Base-by-base conservation (phyloP, 2,797 vertebrate species). In the Mus caroli region DNA sequence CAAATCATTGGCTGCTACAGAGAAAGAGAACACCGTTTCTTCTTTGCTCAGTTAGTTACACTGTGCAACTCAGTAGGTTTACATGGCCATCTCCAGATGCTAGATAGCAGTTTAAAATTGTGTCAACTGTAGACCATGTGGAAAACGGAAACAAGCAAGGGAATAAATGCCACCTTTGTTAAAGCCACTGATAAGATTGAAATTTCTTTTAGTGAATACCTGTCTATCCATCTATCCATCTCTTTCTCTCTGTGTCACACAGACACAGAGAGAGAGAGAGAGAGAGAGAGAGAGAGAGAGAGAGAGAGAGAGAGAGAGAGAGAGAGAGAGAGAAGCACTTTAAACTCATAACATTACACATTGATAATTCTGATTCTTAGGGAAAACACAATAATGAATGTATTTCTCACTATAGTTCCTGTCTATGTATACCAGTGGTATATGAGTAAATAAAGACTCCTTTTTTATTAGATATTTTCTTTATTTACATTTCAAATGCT, bases 11-110 rank as follows among this genome's bases (percentile, higher is more conserved):
- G 34, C 20, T 43, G 46, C 28, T 19, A 17, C 7, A 60, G 37
- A 73, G 34, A 54, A 90, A 78, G 67, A 78, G 13, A 11, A n/a
- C 64, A 37, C 34, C 50, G 22, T 91, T 89, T 96, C n/a, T 80
- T 9, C 50, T 85, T 54, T 77, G 46, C 75, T 60, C 40, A 37
- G 7, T 79, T 93, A 54, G 5, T 69, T 79, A 26, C 83, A 62
- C 52, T 88, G 3, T 58, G 50, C 43, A 22, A 40, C 24, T 37
- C 50, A 43, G 24, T 82, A 54, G 31, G 17, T 40, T 86, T 43
- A 62, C n/a, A 37, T 37, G 14, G 71, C 28, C 31, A 71, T 13
- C 28, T 31, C 8, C 28, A 43, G 24, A 40, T 73, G 34, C 10
- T 52, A 90, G 34, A 91, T 54, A 40, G 13, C 50, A 52, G 58